Base-by-base conservation (phyloP, 2,113 vertebrate species). In the Pterocles burchelli region DNA sequence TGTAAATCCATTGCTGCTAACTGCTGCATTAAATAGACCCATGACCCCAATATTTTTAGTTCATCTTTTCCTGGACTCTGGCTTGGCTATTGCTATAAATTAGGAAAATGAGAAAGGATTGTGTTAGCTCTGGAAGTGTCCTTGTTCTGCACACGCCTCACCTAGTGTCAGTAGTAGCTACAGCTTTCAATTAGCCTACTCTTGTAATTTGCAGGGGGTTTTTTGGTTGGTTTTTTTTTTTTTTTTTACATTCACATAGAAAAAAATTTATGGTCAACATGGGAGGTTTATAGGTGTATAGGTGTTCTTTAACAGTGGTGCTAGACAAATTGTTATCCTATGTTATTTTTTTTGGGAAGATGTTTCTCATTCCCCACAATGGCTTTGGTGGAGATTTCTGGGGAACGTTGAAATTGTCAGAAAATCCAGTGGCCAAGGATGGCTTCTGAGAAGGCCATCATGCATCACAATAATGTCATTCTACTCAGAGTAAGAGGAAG, bases 41-140 rank as follows among this genome's bases (percentile, higher is more conserved):
- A 66, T 94, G 93, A 95, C 93, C 92, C 93, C 88, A 92, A 93
- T 96, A 96, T 96, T 94, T 95, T 96, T 96, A 96, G 93, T 92
- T 96, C 89, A 88, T 92, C 89, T 92, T 95, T 94, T 94, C 48
- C 73, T 90, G 61, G 65, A 87, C 76, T 90, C 68, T 96, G 61
- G 14, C 62, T 94, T 95, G 79, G 57, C 83, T 92, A 85, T 81
- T 95, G 81, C 80, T 96, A 92, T 97, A 96, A 95, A 96, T 94
- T 95, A 97, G 91, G 90, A 95, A 94, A 96, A 94, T 76, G 85
- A 86, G 85, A 94, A 92, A 96, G 72, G 70, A 84, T 77, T 71
- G 49, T 75, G 82, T 89, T 90, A 61, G 67, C 65, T 89, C 73
- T 84, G 70, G 28, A 94, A 89, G 49, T 93, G 96, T 87, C 92